Conservation (phyloP, 1,140 invertebrate species). For the Cyrtorhinus lividipennis region DNA sequence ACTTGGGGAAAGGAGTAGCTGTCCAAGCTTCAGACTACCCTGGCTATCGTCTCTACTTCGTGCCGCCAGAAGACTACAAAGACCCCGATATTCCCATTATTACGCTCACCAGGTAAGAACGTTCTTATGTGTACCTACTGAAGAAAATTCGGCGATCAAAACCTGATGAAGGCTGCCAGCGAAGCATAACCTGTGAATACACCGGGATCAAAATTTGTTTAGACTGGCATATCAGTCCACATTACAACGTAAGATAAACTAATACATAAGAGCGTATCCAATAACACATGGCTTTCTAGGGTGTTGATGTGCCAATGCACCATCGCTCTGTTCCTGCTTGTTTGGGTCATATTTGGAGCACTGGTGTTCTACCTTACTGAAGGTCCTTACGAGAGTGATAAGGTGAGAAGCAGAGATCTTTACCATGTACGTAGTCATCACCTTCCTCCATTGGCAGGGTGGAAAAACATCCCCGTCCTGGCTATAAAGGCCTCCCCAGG, state of each 20-base stretch:
- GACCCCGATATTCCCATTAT: slow-evolving; percentile 4
- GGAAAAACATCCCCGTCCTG: too few species aligned
- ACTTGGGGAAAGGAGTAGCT: background rate
- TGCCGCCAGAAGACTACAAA: slow-evolving; percentile 21
- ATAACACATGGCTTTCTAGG: slow-evolving; percentile 23
- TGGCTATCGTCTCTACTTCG: slow-evolving; percentile 19
- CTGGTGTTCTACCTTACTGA: slow-evolving; percentile 41
- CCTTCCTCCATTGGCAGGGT: background rate
- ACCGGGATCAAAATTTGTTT: too few species aligned
- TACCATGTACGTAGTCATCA: too few species aligned
- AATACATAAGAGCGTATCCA: slow-evolving; percentile 3
- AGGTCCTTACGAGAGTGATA: slow-evolving; percentile 38
- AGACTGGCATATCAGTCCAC: too few species aligned
- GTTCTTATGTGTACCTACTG: too few species aligned
- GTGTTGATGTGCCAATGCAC: slow-evolving; percentile 34
- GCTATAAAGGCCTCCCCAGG: too few species aligned
- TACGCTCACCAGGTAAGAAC: too few species aligned
- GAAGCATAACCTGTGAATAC: too few species aligned
- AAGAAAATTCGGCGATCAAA: too few species aligned
- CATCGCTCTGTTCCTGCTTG: slow-evolving; percentile 34
- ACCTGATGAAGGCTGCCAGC: too few species aligned
- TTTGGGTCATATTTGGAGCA: slow-evolving; percentile 41
- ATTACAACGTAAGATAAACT: too few species aligned
- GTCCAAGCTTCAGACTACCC: slow-evolving; percentile 20
- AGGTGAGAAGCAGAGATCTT: slow-evolving; percentile 31